phyloP scores from a whole-genome alignment of 2,797 vertebrate species.

The Perodicticus potto region DNA sequence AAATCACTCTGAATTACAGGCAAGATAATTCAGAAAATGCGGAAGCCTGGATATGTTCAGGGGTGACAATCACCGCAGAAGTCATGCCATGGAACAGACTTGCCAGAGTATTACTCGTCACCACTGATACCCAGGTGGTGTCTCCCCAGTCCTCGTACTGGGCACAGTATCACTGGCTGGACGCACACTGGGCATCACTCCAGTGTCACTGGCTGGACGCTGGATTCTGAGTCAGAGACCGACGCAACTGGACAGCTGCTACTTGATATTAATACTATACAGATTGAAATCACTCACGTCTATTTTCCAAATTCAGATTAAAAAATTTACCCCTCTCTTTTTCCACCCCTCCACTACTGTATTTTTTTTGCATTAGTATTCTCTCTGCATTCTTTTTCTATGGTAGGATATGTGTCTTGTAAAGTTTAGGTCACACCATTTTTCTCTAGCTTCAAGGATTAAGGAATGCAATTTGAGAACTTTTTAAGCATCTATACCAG shows the following conservation, averaged over 20 bases:
- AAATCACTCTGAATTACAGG: neutral
- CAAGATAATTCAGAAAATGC: neutral
- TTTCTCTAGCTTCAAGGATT: neutral
- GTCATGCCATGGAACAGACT: neutral
- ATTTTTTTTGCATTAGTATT: neutral
- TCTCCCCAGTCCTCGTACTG: neutral
- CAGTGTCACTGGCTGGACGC: neutral
- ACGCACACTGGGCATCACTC: neutral
- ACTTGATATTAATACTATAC: neutral
- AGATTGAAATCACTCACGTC: neutral
- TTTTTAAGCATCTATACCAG: neutral
- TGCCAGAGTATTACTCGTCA: neutral
- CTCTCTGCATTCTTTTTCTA: neutral
- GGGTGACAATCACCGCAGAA: neutral
- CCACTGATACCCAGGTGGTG: rapidly evolving
- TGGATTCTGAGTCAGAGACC: neutral
- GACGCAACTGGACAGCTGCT: neutral
- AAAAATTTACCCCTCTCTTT: neutral
- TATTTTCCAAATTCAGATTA: neutral
- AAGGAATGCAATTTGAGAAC: neutral
- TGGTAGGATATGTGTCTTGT: neutral
- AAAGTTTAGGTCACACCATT: neutral
- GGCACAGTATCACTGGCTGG: too few relatives aligned
- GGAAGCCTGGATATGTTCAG: neutral
- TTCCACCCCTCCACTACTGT: neutral